Evolutionary conservation across 2,888 invertebrate genomes (phyloP), one percentile per base, ranked within the genome.

Genomic region (Syritta pipiens): DNA sequence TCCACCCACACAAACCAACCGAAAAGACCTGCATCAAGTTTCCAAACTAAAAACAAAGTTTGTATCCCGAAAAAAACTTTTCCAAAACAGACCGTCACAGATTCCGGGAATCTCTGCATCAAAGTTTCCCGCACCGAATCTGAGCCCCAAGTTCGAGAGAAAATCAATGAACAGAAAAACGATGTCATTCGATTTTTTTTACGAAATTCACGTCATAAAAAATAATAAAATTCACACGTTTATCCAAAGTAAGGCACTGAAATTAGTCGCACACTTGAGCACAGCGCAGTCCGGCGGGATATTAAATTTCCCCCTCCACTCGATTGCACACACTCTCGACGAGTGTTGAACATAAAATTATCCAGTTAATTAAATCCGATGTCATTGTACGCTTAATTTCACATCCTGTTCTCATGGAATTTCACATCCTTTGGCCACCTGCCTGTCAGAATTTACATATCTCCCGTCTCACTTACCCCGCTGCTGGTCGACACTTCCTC

Each of bases 361-460:
- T 68, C 28, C 49, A 46, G 67, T 67, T 51, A 62, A 74, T 62
- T 68, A 44, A 62, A 62, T 74, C 55, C 79, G 55, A 67, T 60
- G 60, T 74, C 74, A 79, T 55, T 49, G 62, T 19, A 40, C 74
- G 59, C 42, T 26, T 48, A 65, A 60, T 72, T 77, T 72, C 53
- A 49, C 59, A 67, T 53, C 51, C 51, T 37, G 57, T 42, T 9
- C 37, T 37, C 12, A 12, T 44, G 44, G 26, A 51, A 30, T 42
- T 28, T 9, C 42, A 53, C 40, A 55, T 49, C 55, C 68, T 32
- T 42, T 17, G n/a, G 44, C 9, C 67, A 55, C 53, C 40, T 74
- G 59, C 19, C n/a, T 26, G 9, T 57, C 32, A 28, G 60, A 59
- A 35, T 44, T 22, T 19, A 30, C 19, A 42, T 12, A 2, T 19